Conservation (phyloP, 2,797 vertebrate genomes). For the Peromyscus nudipes region DNA sequence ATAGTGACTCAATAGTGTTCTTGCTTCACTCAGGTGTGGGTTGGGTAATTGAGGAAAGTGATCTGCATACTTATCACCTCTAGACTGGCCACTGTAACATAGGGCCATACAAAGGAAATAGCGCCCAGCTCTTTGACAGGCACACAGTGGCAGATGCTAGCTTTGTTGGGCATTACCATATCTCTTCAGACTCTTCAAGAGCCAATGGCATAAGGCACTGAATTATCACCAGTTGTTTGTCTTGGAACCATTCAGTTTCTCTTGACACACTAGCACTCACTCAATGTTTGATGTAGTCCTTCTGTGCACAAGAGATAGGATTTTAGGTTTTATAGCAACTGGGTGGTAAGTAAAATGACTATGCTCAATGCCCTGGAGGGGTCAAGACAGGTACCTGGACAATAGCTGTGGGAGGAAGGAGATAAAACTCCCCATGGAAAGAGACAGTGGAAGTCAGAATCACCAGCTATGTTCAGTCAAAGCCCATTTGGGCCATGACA, state of each 20-base stretch:
- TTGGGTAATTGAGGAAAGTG: neutral
- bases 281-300: neutral
- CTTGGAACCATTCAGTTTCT: neutral
- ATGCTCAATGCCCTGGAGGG: neutral
- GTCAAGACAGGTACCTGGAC: neutral
- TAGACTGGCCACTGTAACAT: neutral
- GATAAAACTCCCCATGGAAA: neutral
- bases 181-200: neutral
- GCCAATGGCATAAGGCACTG: neutral
- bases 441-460: neutral
- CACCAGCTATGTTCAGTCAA: neutral
- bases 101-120: neutral
- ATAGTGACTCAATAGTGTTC: neutral
- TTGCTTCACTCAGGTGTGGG: neutral
- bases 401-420: neutral
- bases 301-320: neutral
- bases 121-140: neutral
- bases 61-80: neutral
- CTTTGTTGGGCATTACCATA: neutral
- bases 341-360: neutral
- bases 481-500: neutral
- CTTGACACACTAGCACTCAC: constrained; percentile 1
- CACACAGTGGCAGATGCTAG: neutral
- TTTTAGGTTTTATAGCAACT: neutral
- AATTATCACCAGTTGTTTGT: neutral